Base-by-base conservation (phyloP, 2,797 vertebrate genomes). In the Pseudochirops corinnae region DNA sequence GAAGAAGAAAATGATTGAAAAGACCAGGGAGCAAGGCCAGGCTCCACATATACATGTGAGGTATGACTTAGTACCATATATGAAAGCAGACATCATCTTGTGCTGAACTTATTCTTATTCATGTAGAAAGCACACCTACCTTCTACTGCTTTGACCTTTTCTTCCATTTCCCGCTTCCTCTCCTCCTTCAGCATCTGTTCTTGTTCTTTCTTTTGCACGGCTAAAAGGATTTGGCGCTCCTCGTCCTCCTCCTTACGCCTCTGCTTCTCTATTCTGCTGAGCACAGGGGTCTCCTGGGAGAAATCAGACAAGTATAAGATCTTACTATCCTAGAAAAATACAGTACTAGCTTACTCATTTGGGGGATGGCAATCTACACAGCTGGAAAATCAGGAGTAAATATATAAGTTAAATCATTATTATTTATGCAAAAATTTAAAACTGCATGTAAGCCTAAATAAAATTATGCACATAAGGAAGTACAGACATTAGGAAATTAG, bases 91-190 rank as follows among this genome's bases (percentile, higher is more conserved):
- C 33, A 39, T 67, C 2, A 13, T 39, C n/a, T 74, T 39, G 9
- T 26, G 7, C 21, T 46, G 7, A 82, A 82, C 46, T 82, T 82
- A 26, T 31, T 46, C 18, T 24, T 46, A 46, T 21, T 82, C 74
- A 24, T 0, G 0, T 3, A 6, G 50, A 16, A 60, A n/a, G 28
- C 0, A 0, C 55, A 97, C 91, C 0, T 98, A 99, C 99, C 99
- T 99, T 99, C 99, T 56, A 99, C 99, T 4, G 99, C 99, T 98
- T 99, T 99, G 96, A 99, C 99, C 97, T 99, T 99, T 96, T 99
- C 99, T 95, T 99, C 98, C 98, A 99, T 99, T 95, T 99, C 99
- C 94, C 99, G 98, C 96, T 99, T 99, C 21, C 99, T 99, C 97
- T 99, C 99, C 92, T 99, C 99, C 97, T 99, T 99, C 39, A 99